Percentiles rank a stretch among this genome's conserved stretches.
Evolutionary conservation across 2,113 vertebrate species (phyloP).

Genomic region (Epinephelus lanceolatus): DNA sequence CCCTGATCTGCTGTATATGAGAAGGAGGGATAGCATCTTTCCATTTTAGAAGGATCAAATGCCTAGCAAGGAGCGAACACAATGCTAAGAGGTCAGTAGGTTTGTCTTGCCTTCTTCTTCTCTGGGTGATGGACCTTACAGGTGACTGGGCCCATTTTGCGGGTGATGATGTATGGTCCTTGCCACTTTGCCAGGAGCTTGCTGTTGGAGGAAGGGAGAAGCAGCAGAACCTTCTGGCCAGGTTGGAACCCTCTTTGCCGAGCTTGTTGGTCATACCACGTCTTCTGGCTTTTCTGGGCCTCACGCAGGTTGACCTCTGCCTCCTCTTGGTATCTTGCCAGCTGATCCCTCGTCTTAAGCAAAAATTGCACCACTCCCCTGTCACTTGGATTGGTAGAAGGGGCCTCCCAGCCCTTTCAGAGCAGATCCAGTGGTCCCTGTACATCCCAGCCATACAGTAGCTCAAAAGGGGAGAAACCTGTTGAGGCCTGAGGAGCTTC

Average conservation of each 20-base stretch:
- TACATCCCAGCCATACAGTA: no score
- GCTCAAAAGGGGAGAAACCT: no score
- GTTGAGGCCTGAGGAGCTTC: no score
- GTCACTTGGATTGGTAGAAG: no score
- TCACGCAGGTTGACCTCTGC: constrained; percentile 21
- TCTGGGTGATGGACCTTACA: neutral
- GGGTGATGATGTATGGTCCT: neutral
- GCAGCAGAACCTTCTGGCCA: constrained; percentile 11
- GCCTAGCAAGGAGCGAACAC: no score
- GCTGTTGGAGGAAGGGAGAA: neutral
- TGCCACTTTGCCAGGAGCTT: neutral
- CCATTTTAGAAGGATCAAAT: no score
- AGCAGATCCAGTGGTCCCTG: no score
- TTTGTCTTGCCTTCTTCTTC: neutral
- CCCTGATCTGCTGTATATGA: no score
- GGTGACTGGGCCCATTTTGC: neutral
- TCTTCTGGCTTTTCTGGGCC: constrained; percentile 33
- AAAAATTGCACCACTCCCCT: neutral
- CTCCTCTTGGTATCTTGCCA: constrained; percentile 1
- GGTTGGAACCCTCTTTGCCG: neutral
- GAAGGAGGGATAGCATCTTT: no score
- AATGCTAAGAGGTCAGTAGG: no score
- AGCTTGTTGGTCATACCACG: neutral
- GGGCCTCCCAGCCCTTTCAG: no score
- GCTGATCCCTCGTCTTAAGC: constrained; percentile 27